Base-by-base conservation (phyloP, 1,140 invertebrate species). In the Dolichoris vasculosae region DNA sequence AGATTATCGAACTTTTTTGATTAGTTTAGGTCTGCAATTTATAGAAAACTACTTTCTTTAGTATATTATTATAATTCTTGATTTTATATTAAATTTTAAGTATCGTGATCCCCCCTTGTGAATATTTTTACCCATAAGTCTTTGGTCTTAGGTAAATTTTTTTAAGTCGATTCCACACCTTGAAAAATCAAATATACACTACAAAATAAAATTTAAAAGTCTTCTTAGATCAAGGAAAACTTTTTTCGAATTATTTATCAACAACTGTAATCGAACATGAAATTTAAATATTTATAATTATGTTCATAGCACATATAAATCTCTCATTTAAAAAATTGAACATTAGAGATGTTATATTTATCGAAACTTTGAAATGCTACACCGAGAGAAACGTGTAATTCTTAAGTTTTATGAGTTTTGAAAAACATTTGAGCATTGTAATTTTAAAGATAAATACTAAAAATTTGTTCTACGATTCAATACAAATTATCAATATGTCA, bases 1-100 rank as follows among this genome's bases (percentile, higher is more conserved):
- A 82, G 79, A 82, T 69, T 86, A 86, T 82, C 85, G 85, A 86
- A 86, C 79, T 77, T 82, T 26, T 75, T 81, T 76, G 55, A 82
- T 78, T 84, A 73, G 11, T 51, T 78, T 85, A 78, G 38, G 82
- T 84, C 43, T 86, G 63, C 35, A 55, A n/a, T 78, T 32, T 69
- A 55, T 48, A 63, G 77, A 82, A 64, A 48, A 20, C 78, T 85
- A 81, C 6, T 30, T 55, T 23, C 51, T 59, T 84, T 23, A 11
- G 35, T 46, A n/a, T 69, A 2, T 38, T 35, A 46, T 20, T 80
- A 46, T 32, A 40, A 46, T 80, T 67, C 13, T 77, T 80, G 11
- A 71, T 69, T 84, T 55, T 40, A 8, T 67, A 26, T 13, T 59
- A 23, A 67, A 35, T 55, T 55, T 73, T 80, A 80, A 67, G n/a